Evolutionary conservation across 2,888 invertebrate genomes (phyloP).

Genomic region (Cryptus viduatorius): DNA sequence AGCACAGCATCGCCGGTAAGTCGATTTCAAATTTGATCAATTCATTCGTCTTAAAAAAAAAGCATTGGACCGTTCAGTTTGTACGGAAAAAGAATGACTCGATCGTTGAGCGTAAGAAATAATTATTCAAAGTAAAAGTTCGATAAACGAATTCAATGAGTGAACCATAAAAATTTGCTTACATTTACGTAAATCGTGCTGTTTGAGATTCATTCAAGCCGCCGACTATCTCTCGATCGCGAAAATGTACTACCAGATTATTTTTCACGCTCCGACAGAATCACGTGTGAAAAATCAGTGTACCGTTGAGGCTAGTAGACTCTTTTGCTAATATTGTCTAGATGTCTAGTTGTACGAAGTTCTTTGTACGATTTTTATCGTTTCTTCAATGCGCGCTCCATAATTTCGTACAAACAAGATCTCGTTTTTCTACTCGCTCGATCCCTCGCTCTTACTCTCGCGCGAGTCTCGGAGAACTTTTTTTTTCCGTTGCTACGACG

Average conservation of each 20-base stretch:
- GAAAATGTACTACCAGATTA: not conserved
- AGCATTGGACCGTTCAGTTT: not conserved
- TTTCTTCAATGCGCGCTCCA: slow-evolving; percentile 56
- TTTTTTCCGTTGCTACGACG: slow-evolving; percentile 13
- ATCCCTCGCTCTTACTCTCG: slow-evolving; percentile 39
- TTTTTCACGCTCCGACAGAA: slow-evolving; percentile 20
- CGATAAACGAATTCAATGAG: not conserved
- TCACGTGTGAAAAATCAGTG: slow-evolving; percentile 30
- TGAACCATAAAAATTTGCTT: no score
- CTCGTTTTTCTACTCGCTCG: slow-evolving; percentile 43
- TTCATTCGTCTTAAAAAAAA: not conserved
- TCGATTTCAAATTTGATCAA: slow-evolving; percentile 24
- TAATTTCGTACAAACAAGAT: slow-evolving; percentile 55
- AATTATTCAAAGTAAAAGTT: not conserved
- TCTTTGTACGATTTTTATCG: slow-evolving; percentile 42
- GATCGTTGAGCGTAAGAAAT: not conserved
- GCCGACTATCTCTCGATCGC: slow-evolving; percentile 2
- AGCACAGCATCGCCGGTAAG: slow-evolving; percentile 78
- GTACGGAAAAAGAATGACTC: not conserved
- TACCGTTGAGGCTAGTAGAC: not conserved
- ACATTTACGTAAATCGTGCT: not conserved
- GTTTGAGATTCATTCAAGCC: not conserved
- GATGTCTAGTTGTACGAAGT: not conserved
- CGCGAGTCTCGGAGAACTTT: slow-evolving; percentile 12
- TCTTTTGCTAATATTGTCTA: slow-evolving; percentile 35